phyloP scores from a whole-genome alignment of 2,113 vertebrate genomes.

The Aldabrachelys gigantea region DNA sequence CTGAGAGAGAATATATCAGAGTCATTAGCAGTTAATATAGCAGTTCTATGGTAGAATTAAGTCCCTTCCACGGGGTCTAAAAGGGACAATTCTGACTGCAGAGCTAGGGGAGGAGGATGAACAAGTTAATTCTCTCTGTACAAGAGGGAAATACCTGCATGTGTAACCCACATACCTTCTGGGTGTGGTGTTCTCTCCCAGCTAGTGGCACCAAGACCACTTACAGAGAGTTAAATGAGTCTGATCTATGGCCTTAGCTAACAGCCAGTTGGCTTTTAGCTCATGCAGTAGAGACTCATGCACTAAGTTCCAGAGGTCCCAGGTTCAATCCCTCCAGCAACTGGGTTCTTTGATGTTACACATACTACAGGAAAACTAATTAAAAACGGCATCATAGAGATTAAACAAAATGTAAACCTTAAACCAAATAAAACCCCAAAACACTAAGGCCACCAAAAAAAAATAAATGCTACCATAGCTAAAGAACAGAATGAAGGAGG shows the following conservation, averaged over 20 bases:
- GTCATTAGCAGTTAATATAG: fast-evolving
- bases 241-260: too few relatives aligned
- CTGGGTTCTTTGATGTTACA: too few relatives aligned
- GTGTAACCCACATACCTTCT: too few relatives aligned
- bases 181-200: too few relatives aligned
- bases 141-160: not conserved
- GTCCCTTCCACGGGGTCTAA: not conserved
- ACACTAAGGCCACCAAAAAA: not conserved
- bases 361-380: not conserved
- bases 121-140: not conserved
- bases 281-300: too few relatives aligned
- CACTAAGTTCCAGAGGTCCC: too few relatives aligned
- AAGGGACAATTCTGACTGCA: not conserved
- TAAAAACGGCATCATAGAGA: not conserved
- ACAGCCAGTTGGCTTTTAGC: too few relatives aligned
- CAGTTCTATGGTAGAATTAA: not conserved
- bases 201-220: too few relatives aligned
- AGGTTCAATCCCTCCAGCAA: too few relatives aligned
- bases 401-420: not conserved
- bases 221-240: too few relatives aligned
- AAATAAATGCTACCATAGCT: not conserved
- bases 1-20: not conserved
- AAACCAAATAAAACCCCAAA: too few relatives aligned
- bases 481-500: not conserved
- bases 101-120: not conserved